Percentiles rank a stretch among this genome's conserved stretches.
These are phyloP conservation scores for Pseudobourletiella spinata DNA, from an alignment of 1,140 invertebrate species.

Conservation along the genomic window DNA sequence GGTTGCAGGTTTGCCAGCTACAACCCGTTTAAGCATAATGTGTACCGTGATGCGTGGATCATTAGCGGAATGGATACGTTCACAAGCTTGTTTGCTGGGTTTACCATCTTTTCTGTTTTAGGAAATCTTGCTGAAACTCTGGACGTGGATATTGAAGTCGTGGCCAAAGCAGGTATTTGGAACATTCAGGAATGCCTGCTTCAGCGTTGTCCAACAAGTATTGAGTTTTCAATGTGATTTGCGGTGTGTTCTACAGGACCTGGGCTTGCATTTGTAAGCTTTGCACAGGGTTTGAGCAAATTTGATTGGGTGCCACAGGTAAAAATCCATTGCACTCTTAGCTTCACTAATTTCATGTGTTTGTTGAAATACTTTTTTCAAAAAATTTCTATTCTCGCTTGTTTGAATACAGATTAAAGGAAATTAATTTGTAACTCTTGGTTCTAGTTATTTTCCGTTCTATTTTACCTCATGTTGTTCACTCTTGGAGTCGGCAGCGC, in stretches of 20 bases:
- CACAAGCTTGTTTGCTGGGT: slow-evolving; percentile 73
- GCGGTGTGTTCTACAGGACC: slow-evolving; percentile 37
- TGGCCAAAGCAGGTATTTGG: slow-evolving; percentile 47
- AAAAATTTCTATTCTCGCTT: not conserved
- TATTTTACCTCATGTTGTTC: slow-evolving; percentile 50
- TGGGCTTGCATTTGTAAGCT: slow-evolving; percentile 53
- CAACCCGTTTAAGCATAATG: slow-evolving; percentile 11
- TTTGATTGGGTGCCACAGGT: slow-evolving; percentile 64
- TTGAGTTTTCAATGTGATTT: not conserved
- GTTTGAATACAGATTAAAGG: not conserved
- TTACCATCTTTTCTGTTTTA: slow-evolving; percentile 59
- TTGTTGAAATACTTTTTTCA: no score
- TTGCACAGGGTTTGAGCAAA: slow-evolving; percentile 66
- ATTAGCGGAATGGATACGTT: slow-evolving; percentile 46
- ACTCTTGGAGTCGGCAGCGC: no score
- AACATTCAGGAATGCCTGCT: not conserved
- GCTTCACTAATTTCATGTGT: no score
- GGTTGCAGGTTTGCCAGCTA: slow-evolving; percentile 31
- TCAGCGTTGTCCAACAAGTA: not conserved
- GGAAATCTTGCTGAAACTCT: not conserved
- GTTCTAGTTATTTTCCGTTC: slow-evolving; percentile 43
- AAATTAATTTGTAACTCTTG: not conserved
- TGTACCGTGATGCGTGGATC: slow-evolving; percentile 44
- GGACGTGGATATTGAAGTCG: slow-evolving; percentile 51
- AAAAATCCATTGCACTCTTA: no score